Evolutionary conservation across 2,888 invertebrate species (phyloP).

Genomic region (Leucania comma): DNA sequence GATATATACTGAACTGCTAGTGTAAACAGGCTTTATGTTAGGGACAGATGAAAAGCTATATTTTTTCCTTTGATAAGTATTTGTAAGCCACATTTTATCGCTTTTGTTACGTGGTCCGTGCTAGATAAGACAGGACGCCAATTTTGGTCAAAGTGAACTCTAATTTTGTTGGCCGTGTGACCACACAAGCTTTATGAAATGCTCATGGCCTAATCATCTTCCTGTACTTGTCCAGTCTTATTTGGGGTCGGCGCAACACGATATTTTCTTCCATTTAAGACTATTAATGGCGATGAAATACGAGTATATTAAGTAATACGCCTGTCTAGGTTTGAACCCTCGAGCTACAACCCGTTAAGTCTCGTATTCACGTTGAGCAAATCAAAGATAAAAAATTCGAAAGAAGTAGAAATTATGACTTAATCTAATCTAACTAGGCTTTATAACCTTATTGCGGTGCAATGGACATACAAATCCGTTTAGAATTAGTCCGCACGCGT

Average conservation of each 20-base stretch:
- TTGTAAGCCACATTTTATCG: constrained; percentile 23
- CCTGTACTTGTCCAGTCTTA: too few species aligned
- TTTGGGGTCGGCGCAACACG: too few species aligned
- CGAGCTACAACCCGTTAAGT: too few species aligned
- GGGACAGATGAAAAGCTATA: constrained; percentile 39
- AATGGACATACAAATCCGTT: not conserved
- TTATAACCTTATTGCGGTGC: not conserved
- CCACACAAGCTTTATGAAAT: not conserved
- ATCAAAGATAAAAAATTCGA: not conserved
- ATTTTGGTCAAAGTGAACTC: not conserved
- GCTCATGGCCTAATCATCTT: not conserved
- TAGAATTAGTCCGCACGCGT: too few species aligned
- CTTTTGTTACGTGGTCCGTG: not conserved
- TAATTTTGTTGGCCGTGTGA: not conserved
- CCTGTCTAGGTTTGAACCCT: too few species aligned
- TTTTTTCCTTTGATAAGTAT: constrained; percentile 40
- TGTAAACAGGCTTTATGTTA: constrained; percentile 59
- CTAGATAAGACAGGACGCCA: not conserved
- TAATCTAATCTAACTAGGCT: not conserved
- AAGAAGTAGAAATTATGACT: not conserved
- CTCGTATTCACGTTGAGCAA: too few species aligned
- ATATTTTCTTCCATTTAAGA: too few species aligned
- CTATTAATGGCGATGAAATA: too few species aligned
- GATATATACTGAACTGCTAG: constrained; percentile 53
- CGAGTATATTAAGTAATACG: too few species aligned